phyloP scores from a whole-genome alignment of 1,140 invertebrate genomes.

The Hetaerina americana region DNA sequence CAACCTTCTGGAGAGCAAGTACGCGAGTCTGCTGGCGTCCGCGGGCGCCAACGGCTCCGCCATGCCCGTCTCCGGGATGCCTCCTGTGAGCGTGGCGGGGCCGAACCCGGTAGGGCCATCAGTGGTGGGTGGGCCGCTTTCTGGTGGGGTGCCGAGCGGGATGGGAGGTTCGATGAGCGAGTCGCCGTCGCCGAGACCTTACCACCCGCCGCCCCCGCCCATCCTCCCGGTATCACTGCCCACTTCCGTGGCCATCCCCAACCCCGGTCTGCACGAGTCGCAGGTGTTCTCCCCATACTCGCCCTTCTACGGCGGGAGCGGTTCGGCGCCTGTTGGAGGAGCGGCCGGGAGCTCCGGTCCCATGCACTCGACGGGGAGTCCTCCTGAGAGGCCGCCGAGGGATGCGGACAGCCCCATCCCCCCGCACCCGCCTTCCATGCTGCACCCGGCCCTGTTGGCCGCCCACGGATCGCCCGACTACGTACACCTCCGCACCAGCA shows the following conservation, averaged over 20 bases:
- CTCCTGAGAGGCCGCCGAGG: conserved; percentile 18
- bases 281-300: conserved; percentile 85
- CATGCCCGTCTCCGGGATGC: conserved; percentile 30
- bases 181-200: conserved; percentile 50
- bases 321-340: conserved; percentile 28
- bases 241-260: conserved; percentile 89
- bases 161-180: neutral
- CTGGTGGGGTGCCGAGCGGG: neutral
- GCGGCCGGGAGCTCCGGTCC: neutral
- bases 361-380: conserved; percentile 17
- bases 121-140: too few relatives aligned
- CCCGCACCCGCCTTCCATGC: conserved; percentile 25
- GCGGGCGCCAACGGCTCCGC: conserved; percentile 7
- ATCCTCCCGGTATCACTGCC: conserved; percentile 77
- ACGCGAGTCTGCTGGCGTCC: conserved; percentile 13
- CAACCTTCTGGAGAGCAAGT: conserved; percentile 1
- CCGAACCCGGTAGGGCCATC: neutral
- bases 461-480: conserved; percentile 24
- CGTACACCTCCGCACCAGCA: conserved; percentile 32
- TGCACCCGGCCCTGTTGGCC: conserved; percentile 33
- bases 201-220: conserved; percentile 54
- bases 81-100: neutral
- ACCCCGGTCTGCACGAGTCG: conserved; percentile 87
- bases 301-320: conserved; percentile 62
- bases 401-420: conserved; percentile 22